A percentile compares a stretch with the other conserved stretches of the same genome.
Conservation (phyloP, 1,140 invertebrate species). For the Geopemphigus sp. region DNA sequence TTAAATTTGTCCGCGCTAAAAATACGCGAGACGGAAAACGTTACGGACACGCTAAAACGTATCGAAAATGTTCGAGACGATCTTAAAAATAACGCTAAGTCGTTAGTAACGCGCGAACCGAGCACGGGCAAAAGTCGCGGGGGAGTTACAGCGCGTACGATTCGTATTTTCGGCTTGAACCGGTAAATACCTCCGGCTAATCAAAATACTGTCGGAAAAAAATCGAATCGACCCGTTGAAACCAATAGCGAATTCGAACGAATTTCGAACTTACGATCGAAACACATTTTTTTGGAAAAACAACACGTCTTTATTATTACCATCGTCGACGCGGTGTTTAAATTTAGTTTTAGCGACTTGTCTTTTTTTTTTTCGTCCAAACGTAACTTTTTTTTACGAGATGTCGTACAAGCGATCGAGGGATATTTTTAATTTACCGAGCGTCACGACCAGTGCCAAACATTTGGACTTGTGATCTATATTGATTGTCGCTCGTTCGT, state of each 20-base stretch:
- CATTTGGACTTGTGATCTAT: not conserved
- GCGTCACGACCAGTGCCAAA: not conserved
- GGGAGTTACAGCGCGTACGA: not conserved
- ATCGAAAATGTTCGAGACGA: not conserved
- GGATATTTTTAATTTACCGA: slow-evolving; percentile 10
- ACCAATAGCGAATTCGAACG: not conserved
- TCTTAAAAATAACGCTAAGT: slow-evolving; percentile 16
- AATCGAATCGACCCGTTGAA: not conserved
- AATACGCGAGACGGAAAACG: not conserved
- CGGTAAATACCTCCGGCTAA: not conserved
- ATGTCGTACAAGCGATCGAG: not conserved
- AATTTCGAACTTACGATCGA: not conserved
- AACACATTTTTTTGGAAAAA: not conserved
- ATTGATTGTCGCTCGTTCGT: too few relatives aligned
- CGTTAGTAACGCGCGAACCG: not conserved
- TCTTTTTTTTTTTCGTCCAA: not conserved
- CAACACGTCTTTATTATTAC: not conserved
- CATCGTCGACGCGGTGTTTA: not conserved
- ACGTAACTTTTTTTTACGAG: not conserved
- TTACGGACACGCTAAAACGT: not conserved
- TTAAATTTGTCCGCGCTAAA: not conserved
- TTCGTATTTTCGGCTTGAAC: not conserved
- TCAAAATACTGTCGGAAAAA: not conserved
- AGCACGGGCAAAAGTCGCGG: not conserved
- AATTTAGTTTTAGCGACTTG: not conserved